Conservation (phyloP, 2,113 vertebrate genomes). For the Podilymbus podiceps region DNA sequence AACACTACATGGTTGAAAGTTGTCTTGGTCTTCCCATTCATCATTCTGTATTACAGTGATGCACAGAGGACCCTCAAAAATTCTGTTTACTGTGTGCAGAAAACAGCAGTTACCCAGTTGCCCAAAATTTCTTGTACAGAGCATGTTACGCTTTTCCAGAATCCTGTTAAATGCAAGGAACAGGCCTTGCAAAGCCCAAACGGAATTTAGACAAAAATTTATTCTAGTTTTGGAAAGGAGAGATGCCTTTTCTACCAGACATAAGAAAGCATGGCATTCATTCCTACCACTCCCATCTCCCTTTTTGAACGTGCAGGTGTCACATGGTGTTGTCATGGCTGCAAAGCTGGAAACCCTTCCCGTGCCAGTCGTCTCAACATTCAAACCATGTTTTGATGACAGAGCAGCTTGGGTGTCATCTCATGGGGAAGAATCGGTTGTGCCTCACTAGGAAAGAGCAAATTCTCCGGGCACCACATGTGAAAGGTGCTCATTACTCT, state of each 20-base stretch:
- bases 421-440: not conserved
- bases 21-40: not conserved
- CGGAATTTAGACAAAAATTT: not conserved
- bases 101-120: not conserved
- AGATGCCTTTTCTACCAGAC: not conserved
- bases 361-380: not conserved
- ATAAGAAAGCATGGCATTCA: not conserved
- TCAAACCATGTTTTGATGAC: not conserved
- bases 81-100: not conserved
- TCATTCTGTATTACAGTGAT: not conserved
- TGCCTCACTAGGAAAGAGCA: not conserved
- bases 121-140: not conserved
- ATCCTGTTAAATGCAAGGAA: not conserved
- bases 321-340: accelerated
- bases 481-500: not conserved
- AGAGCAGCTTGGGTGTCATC: not conserved
- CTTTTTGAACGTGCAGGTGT: not conserved
- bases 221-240: not conserved
- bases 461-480: not conserved
- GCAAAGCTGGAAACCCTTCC: not conserved
- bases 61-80: not conserved
- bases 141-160: not conserved
- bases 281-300: not conserved
- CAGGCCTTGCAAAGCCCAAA: not conserved
- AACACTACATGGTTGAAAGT: not conserved